A percentile compares a stretch with the other conserved stretches of the same genome.
These are phyloP conservation scores for Pteropus alecto DNA, from an alignment of 2,113 vertebrate species.

Conservation along the genomic window DNA sequence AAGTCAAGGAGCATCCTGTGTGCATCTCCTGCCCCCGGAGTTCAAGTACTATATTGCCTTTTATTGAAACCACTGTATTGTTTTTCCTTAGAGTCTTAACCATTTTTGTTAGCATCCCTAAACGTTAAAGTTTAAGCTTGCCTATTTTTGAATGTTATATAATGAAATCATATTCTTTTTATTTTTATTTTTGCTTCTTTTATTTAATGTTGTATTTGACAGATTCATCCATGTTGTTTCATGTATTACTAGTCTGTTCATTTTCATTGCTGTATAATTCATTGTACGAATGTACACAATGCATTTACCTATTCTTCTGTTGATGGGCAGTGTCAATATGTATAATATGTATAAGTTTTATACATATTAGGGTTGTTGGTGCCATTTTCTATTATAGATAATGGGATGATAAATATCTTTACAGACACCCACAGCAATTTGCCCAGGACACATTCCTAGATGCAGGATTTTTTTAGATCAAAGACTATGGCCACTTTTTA, in stretches of 20 bases:
- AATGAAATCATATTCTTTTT: neutral
- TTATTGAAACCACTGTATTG: neutral
- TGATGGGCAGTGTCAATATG: neutral
- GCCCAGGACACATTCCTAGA: neutral
- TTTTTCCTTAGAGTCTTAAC: neutral
- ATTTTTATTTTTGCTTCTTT: neutral
- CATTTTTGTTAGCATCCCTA: neutral
- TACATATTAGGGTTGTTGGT: neutral
- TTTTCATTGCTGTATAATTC: neutral
- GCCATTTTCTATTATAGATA: neutral
- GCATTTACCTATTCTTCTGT: neutral
- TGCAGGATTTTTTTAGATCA: neutral
- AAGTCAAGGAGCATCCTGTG: no score
- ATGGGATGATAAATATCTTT: neutral
- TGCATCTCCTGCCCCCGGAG: no score
- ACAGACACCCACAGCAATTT: neutral
- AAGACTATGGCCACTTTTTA: neutral
- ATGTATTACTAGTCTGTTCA: neutral
- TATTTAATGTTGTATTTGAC: neutral
- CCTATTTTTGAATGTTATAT: neutral
- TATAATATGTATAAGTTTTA: neutral
- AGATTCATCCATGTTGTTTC: neutral
- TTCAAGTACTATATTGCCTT: neutral
- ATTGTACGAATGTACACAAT: neutral
- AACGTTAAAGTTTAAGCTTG: neutral